phyloP scores from a whole-genome alignment of 2,113 vertebrate species.

The Aix galericulata region DNA sequence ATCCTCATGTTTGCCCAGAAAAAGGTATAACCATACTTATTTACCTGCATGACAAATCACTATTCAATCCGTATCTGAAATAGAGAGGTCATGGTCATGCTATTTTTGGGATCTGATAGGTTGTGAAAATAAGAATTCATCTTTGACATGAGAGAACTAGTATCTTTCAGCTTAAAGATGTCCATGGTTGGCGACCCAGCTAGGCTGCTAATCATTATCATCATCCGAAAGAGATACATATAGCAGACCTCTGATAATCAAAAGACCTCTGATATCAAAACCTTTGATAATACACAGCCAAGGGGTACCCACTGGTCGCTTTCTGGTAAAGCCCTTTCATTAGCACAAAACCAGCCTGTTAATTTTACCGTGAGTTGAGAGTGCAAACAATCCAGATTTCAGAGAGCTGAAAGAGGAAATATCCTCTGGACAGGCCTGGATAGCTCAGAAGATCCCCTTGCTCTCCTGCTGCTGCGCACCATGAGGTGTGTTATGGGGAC shows the following conservation, averaged over 20 bases:
- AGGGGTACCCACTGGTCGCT: neutral
- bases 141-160: slow-evolving; percentile 45
- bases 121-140: slow-evolving; percentile 73
- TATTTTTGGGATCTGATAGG: slow-evolving; percentile 63
- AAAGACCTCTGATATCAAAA: neutral
- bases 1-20: neutral
- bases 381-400: neutral
- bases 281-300: neutral
- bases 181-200: neutral
- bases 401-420: no score
- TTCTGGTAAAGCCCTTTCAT: neutral
- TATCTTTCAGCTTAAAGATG: neutral
- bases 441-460: neutral
- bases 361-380: neutral
- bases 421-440: neutral
- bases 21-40: slow-evolving; percentile 26
- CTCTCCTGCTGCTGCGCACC: neutral
- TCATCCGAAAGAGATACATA: neutral
- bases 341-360: neutral
- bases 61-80: slow-evolving; percentile 60
- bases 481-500: fast-evolving
- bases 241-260: neutral
- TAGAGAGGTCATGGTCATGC: slow-evolving; percentile 67
- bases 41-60: slow-evolving; percentile 64
- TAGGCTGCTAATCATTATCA: neutral